Conservation (phyloP, 2,797 vertebrate genomes). For the Ataeniobius toweri region DNA sequence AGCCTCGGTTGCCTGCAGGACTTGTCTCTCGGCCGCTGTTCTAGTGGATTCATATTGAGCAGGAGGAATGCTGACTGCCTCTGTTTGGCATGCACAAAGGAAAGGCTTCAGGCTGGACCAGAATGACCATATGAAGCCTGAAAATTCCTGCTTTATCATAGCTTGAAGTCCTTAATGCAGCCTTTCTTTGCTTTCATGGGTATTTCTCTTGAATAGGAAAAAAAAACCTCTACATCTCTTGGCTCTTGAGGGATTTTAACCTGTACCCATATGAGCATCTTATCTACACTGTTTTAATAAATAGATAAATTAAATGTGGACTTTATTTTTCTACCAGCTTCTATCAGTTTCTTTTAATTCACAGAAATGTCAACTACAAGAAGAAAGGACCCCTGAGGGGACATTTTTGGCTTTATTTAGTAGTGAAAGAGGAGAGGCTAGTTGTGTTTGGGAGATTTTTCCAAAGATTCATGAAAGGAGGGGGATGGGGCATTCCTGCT, state of each 20-base stretch:
- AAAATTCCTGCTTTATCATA: constrained; percentile 27
- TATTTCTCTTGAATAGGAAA: neutral
- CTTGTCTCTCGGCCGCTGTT: neutral
- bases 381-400: too few relatives aligned
- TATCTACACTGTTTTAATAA: neutral
- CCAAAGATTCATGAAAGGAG: neutral
- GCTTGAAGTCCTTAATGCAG: constrained; percentile 26
- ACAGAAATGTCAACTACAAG: neutral
- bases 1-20: constrained; percentile 3
- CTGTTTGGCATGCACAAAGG: constrained; percentile 41
- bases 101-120: constrained; percentile 45
- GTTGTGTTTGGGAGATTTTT: neutral
- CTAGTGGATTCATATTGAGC: constrained; percentile 32
- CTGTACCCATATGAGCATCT: neutral
- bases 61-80: constrained; percentile 33
- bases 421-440: neutral
- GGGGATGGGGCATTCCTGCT: neutral
- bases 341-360: neutral
- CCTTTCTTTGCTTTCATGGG: neutral
- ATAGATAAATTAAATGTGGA: neutral
- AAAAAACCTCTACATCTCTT: neutral
- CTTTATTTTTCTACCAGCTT: neutral
- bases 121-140: constrained; percentile 8
- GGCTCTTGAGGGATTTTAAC: neutral
- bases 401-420: neutral